These are phyloP conservation scores for Toxonevra muliebris DNA, from an alignment of 2,888 invertebrate genomes.

Conservation along the genomic window DNA sequence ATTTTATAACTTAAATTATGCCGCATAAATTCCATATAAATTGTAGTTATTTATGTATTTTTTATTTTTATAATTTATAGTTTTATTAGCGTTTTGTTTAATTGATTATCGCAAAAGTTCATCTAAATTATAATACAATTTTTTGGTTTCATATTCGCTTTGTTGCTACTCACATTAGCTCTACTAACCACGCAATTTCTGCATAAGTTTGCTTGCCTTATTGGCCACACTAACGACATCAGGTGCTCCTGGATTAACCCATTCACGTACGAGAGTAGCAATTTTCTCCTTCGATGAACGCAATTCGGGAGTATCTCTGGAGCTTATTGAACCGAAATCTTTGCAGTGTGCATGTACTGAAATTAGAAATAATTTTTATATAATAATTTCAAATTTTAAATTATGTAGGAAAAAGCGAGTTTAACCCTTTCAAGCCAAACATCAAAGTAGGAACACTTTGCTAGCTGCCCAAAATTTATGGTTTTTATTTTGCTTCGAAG, in stretches of 20 bases:
- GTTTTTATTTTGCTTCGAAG: no score
- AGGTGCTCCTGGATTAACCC: conserved; percentile 43
- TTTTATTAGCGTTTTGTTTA: background rate
- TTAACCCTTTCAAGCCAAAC: no score
- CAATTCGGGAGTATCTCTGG: conserved; percentile 52
- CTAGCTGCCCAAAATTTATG: no score
- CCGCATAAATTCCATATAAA: no score
- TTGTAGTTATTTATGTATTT: no score
- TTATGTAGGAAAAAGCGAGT: background rate
- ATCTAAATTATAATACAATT: no score
- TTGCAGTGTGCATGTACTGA: conserved; percentile 59
- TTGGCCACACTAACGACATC: background rate
- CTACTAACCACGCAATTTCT: no score
- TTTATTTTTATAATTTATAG: background rate
- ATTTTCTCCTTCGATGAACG: conserved; percentile 56
- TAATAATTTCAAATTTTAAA: no score
- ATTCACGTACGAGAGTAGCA: conserved; percentile 54
- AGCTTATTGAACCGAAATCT: conserved; percentile 58
- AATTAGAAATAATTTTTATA: conserved; percentile 1
- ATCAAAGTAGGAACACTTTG: no score
- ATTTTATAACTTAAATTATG: no score
- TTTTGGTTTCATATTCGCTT: no score
- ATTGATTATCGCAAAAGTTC: background rate
- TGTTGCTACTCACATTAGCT: no score
- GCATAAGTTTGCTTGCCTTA: background rate